These are phyloP conservation scores for Strigamia crassipes DNA, from an alignment of 2,888 invertebrate species.

Conservation along the genomic window DNA sequence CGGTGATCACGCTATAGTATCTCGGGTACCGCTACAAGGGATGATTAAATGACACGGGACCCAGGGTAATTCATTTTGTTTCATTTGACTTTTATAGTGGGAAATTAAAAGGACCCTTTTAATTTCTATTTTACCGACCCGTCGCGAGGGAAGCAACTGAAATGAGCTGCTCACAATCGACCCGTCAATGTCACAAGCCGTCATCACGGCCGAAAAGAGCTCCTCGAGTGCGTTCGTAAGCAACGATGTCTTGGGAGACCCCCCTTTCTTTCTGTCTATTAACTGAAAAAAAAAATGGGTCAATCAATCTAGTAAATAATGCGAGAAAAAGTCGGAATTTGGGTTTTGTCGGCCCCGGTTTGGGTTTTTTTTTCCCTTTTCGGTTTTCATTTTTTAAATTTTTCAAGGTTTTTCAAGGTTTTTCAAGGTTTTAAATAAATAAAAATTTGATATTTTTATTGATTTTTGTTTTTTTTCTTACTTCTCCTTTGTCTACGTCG, in stretches of 20 bases:
- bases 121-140: constrained; percentile 61
- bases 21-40: constrained; percentile 78
- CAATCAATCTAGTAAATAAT: no score
- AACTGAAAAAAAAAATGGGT: not conserved
- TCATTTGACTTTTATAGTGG: not conserved
- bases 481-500: not conserved
- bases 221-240: constrained; percentile 72
- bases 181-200: constrained; percentile 77
- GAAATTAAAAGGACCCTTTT: not conserved
- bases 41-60: not conserved
- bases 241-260: not conserved
- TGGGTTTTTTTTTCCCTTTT: no score
- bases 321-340: no score
- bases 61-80: not conserved
- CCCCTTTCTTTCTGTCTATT: not conserved
- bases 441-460: no score
- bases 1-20: constrained; percentile 91
- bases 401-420: no score
- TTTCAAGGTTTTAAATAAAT: no score
- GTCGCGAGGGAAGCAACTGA: constrained; percentile 87
- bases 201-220: constrained; percentile 84
- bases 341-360: no score
- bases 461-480: not conserved
- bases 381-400: no score
- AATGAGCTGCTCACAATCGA: constrained; percentile 85